phyloP scores from a whole-genome alignment of 2,888 invertebrate genomes.

The Brachypalpus laphriformis region DNA sequence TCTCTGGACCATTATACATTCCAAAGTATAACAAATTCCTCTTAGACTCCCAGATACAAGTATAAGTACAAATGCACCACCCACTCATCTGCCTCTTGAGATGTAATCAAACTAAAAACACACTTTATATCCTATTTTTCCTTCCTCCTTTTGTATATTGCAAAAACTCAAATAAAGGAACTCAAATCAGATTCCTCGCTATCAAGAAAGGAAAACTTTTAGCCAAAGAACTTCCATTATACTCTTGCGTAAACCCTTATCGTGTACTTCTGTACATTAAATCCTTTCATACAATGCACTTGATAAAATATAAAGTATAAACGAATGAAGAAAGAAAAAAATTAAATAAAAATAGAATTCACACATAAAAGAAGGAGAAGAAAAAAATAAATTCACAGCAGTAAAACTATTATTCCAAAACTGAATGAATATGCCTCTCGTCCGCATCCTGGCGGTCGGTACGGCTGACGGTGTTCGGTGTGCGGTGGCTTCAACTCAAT shows the following conservation, averaged over 20 bases:
- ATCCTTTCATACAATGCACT: conserved; percentile 62
- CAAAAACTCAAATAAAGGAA: conserved; percentile 49
- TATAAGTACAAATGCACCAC: conserved; percentile 28
- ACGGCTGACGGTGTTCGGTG: conserved; percentile 4
- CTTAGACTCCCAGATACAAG: neutral
- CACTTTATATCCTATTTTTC: conserved; percentile 42
- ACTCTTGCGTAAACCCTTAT: conserved; percentile 57
- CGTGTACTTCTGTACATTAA: conserved; percentile 51
- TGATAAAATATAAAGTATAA: conserved; percentile 18
- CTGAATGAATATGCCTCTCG: conserved; percentile 21
- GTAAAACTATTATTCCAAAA: conserved; percentile 69
- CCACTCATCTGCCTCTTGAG: conserved; percentile 3
- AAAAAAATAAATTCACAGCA: conserved; percentile 39
- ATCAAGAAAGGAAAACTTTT: conserved; percentile 38
- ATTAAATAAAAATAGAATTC: conserved; percentile 63
- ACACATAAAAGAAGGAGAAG: conserved; percentile 15
- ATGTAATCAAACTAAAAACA: conserved; percentile 70
- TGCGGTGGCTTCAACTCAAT: conserved; percentile 64
- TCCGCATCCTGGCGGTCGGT: neutral
- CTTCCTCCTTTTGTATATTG: neutral
- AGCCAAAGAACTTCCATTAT: conserved; percentile 63
- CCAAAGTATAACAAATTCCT: neutral
- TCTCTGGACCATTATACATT: too few relatives aligned
- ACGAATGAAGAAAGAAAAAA: conserved; percentile 29
- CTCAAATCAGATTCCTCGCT: conserved; percentile 66